These are phyloP conservation scores for Yponomeuta sedellus DNA, from an alignment of 2,888 invertebrate genomes.

Conservation along the genomic window DNA sequence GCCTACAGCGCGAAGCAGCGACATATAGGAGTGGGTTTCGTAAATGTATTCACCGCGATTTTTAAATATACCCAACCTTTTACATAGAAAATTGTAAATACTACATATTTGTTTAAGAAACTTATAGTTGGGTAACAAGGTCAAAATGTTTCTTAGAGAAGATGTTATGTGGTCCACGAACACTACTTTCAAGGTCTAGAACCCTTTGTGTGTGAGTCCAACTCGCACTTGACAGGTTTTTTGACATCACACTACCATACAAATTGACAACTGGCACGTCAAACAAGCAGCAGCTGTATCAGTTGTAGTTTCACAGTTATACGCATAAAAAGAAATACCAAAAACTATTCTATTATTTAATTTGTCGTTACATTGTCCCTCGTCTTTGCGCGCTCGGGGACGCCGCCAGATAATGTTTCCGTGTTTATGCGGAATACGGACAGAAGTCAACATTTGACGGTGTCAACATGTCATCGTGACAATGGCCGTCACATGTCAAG, in stretches of 20 bases:
- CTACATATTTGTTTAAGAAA: too few species aligned
- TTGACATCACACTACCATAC: constrained; percentile 20
- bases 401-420: constrained; percentile 16
- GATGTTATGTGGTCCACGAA: too few species aligned
- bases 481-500: constrained; percentile 69
- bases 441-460: constrained; percentile 72
- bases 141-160: too few species aligned
- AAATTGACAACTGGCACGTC: constrained; percentile 6
- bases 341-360: constrained; percentile 71
- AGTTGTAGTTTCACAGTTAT: background rate
- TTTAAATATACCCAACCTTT: too few species aligned
- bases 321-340: constrained; percentile 29
- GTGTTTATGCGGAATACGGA: constrained; percentile 51
- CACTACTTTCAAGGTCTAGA: too few species aligned
- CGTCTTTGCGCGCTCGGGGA: constrained; percentile 23
- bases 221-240: background rate
- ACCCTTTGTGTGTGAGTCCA: too few species aligned
- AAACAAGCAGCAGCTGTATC: constrained; percentile 46
- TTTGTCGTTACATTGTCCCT: constrained; percentile 66
- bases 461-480: constrained; percentile 73
- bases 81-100: too few species aligned
- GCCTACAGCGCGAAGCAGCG: too few species aligned
- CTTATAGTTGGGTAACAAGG: too few species aligned
- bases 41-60: too few species aligned
- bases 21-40: too few species aligned